Evolutionary conservation across 2,797 vertebrate species (phyloP).

Genomic region (Xiphophorus birchmanni): DNA sequence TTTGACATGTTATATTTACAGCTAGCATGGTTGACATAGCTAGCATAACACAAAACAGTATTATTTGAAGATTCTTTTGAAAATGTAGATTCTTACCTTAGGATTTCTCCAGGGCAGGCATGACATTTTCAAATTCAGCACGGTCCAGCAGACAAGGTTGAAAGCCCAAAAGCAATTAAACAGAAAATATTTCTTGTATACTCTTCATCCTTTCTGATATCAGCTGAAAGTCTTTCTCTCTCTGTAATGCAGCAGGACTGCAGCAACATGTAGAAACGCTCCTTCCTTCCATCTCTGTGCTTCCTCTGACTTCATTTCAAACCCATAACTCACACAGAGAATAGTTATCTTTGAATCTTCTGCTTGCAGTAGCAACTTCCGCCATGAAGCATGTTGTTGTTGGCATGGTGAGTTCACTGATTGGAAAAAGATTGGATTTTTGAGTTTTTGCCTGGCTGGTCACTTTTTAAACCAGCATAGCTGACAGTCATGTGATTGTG

Average conservation of each 20-base stretch:
- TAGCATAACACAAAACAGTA: neutral
- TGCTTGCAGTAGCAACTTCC: neutral
- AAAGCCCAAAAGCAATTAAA: neutral
- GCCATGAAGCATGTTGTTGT: neutral
- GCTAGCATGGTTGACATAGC: neutral
- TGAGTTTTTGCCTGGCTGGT: neutral
- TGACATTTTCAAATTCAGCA: neutral
- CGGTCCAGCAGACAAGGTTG: neutral
- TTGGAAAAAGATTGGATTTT: neutral
- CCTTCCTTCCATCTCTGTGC: neutral
- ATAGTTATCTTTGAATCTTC: neutral
- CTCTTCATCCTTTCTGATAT: neutral
- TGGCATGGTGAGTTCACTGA: constrained; percentile 1
- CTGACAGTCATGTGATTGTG: neutral
- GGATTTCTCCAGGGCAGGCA: neutral
- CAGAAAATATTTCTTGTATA: neutral
- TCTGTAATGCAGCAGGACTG: neutral
- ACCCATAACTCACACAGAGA: neutral
- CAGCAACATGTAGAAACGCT: neutral
- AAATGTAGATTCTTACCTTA: neutral
- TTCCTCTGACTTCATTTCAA: neutral
- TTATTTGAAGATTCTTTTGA: neutral
- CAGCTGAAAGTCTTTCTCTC: neutral
- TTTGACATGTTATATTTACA: neutral
- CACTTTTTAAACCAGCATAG: neutral